A percentile compares a stretch with the other conserved stretches of the same genome.
Evolutionary conservation across 2,113 vertebrate species (phyloP).

Genomic region (Odobenus rosmarus): DNA sequence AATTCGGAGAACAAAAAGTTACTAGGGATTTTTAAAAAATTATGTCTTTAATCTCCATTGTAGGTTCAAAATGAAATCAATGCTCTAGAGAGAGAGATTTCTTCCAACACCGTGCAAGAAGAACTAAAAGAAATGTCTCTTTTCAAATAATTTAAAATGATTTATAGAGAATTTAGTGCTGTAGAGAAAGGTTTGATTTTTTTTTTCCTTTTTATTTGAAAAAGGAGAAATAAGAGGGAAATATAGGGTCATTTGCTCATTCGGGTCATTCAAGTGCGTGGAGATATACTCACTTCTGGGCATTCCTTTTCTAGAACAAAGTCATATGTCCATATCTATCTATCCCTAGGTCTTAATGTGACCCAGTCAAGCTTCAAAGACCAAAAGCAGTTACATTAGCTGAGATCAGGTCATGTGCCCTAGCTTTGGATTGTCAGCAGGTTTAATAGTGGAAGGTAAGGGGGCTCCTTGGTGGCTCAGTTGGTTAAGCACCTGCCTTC

Average conservation of each 20-base stretch:
- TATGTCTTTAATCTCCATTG: neutral
- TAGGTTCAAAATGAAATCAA: constrained; percentile 21
- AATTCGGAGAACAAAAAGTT: constrained; percentile 20
- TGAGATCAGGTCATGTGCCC: neutral
- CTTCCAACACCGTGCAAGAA: neutral
- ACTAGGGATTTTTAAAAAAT: neutral
- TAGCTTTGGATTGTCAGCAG: neutral
- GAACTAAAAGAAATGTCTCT: neutral
- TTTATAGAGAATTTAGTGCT: neutral
- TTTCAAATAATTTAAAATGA: constrained; percentile 26
- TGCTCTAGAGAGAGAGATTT: neutral
- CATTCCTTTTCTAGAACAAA: neutral
- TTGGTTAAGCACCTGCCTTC: neutral
- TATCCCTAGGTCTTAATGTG: neutral
- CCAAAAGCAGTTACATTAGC: neutral
- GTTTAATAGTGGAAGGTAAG: neutral
- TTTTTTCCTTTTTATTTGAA: neutral
- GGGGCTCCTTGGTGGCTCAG: neutral
- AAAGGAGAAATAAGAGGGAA: neutral
- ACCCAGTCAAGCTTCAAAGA: neutral
- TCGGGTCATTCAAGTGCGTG: neutral
- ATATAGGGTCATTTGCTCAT: neutral
- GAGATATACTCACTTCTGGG: neutral
- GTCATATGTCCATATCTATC: neutral
- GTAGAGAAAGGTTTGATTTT: neutral